These are phyloP conservation scores for Theristicus caerulescens DNA, from an alignment of 2,113 vertebrate species.

Conservation along the genomic window DNA sequence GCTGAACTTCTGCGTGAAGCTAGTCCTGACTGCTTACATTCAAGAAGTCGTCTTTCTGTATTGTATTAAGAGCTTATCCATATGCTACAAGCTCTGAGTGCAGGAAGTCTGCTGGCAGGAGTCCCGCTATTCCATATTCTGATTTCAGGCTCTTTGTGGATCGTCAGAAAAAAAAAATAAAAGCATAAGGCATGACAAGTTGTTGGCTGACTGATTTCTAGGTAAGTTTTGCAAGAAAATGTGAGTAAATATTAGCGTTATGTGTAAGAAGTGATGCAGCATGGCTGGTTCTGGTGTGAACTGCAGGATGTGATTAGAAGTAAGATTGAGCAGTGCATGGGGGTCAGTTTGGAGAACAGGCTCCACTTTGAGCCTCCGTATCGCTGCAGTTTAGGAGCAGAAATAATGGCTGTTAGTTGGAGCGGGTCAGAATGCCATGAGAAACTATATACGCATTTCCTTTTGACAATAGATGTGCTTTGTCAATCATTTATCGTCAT, in stretches of 20 bases:
- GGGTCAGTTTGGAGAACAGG: background rate
- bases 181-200: background rate
- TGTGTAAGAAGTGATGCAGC: fast-evolving
- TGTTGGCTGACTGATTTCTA: background rate
- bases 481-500: background rate
- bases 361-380: fast-evolving
- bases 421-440: fast-evolving
- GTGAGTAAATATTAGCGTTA: background rate
- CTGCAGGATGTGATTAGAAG: background rate
- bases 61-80: constrained; percentile 39
- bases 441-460: background rate
- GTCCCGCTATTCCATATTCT: background rate
- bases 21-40: background rate
- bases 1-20: background rate
- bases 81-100: background rate
- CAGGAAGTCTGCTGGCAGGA: constrained; percentile 40
- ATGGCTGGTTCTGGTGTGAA: background rate
- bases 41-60: background rate
- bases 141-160: background rate
- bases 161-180: background rate
- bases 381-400: background rate
- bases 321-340: background rate
- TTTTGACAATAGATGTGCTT: background rate
- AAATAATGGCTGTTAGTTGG: background rate
- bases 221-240: background rate